Conservation (phyloP, 1,140 invertebrate genomes). For the Zaprionus davidi region DNA sequence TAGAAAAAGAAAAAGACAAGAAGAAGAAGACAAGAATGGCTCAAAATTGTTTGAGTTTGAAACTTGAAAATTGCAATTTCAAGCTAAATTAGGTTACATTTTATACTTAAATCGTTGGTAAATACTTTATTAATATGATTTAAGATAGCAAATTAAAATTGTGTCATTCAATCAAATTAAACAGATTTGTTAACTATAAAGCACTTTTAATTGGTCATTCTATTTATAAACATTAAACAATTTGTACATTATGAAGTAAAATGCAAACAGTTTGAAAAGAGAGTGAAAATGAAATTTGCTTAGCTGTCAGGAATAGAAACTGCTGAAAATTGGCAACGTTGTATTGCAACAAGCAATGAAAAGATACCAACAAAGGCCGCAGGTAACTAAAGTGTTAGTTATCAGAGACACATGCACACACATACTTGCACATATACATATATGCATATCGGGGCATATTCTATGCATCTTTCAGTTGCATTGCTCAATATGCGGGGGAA, state of each 20-base stretch:
- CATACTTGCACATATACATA: neutral
- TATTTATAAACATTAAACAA: too few relatives aligned
- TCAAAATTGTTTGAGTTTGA: neutral
- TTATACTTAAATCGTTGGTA: neutral
- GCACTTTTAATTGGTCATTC: too few relatives aligned
- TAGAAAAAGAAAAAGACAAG: neutral
- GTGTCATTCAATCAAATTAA: too few relatives aligned
- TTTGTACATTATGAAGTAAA: neutral
- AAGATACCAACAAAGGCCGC: slow-evolving; percentile 11
- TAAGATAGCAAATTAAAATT: neutral
- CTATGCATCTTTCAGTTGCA: slow-evolving; percentile 12
- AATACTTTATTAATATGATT: neutral
- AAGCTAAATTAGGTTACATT: neutral
- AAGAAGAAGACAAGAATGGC: slow-evolving; percentile 3
- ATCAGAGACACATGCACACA: neutral
- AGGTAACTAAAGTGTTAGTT: slow-evolving; percentile 8
- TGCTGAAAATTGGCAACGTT: slow-evolving; percentile 45
- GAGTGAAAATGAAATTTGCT: slow-evolving; percentile 37
- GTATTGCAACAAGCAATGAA: neutral
- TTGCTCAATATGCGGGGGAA: slow-evolving; percentile 1
- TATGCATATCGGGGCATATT: neutral
- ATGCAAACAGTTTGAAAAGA: slow-evolving; percentile 20
- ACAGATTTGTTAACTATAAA: too few relatives aligned
- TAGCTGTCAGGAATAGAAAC: neutral
- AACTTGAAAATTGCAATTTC: neutral